phyloP scores from a whole-genome alignment of 2,797 vertebrate genomes.

The Borostomias antarcticus region DNA sequence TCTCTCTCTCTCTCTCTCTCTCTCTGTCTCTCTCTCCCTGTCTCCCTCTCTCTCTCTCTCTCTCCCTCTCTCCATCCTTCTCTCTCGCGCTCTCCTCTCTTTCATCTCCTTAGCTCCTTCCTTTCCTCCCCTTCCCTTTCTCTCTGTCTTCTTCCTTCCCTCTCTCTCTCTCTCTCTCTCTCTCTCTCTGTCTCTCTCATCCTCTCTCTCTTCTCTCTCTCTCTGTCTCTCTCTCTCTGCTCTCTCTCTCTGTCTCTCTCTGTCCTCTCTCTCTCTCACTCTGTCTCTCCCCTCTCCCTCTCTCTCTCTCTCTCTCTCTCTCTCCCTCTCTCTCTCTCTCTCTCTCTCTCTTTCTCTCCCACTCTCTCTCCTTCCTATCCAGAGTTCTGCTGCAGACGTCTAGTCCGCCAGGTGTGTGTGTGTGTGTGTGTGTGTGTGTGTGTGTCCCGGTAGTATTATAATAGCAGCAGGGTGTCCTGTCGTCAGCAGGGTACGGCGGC shows the following conservation, averaged over 20 bases:
- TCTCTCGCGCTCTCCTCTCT: not conserved
- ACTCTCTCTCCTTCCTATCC: not conserved
- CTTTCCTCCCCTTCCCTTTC: not conserved
- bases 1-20: not conserved
- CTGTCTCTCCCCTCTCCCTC: not conserved
- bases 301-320: too few species aligned
- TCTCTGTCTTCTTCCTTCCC: not conserved
- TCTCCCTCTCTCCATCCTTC: not conserved
- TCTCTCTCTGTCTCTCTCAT: not conserved
- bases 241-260: not conserved
- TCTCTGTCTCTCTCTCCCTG: not conserved
- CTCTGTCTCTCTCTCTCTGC: not conserved
- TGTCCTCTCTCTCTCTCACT: not conserved
- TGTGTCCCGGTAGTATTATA: slow-evolving; percentile 32
- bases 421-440: slow-evolving; percentile 21
- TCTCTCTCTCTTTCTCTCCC: not conserved
- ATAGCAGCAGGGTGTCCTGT: slow-evolving; percentile 26
- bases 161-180: not conserved
- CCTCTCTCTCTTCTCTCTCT: not conserved
- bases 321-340: not conserved
- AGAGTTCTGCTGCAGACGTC: not conserved
- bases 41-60: not conserved
- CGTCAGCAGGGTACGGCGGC: not conserved
- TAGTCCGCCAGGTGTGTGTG: slow-evolving; percentile 1
- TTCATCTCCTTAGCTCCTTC: not conserved